Conservation (phyloP, 2,797 vertebrate genomes). For the Lutjanus argentimaculatus region DNA sequence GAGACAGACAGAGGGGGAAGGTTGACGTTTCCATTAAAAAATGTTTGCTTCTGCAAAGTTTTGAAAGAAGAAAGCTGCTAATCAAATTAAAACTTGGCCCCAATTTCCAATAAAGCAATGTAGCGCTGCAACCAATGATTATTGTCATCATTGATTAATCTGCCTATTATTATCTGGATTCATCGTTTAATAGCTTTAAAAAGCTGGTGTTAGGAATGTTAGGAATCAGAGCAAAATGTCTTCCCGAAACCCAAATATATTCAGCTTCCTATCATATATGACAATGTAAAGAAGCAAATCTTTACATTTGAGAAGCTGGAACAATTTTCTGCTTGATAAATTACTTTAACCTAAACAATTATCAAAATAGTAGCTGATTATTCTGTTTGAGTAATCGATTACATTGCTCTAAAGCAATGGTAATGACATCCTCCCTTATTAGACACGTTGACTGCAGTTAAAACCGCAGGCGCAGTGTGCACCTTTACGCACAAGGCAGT, state of each 20-base stretch:
- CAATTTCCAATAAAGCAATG: neutral
- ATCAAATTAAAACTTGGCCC: neutral
- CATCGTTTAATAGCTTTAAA: too few species aligned
- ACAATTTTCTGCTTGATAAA: too few species aligned
- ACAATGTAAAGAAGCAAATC: too few species aligned
- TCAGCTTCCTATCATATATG: too few species aligned
- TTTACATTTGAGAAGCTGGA: too few species aligned
- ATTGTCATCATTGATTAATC: neutral
- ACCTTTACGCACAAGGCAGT: too few species aligned
- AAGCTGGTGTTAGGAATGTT: neutral
- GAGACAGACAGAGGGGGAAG: neutral
- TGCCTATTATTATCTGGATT: neutral
- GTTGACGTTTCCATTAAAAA: neutral
- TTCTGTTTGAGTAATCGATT: too few species aligned
- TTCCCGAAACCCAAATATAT: neutral
- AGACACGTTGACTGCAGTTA: too few species aligned
- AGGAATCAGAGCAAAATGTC: neutral
- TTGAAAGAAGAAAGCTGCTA: neutral
- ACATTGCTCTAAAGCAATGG: too few species aligned
- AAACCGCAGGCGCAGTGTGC: too few species aligned
- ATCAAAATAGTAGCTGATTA: too few species aligned
- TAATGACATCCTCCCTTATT: neutral
- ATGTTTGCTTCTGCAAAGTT: neutral
- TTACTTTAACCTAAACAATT: too few species aligned
- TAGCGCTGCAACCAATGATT: neutral